Evolutionary conservation across 2,888 invertebrate species (phyloP), one percentile per base, ranked within the genome.

Genomic region (Harpagoxenus sublaevis): DNA sequence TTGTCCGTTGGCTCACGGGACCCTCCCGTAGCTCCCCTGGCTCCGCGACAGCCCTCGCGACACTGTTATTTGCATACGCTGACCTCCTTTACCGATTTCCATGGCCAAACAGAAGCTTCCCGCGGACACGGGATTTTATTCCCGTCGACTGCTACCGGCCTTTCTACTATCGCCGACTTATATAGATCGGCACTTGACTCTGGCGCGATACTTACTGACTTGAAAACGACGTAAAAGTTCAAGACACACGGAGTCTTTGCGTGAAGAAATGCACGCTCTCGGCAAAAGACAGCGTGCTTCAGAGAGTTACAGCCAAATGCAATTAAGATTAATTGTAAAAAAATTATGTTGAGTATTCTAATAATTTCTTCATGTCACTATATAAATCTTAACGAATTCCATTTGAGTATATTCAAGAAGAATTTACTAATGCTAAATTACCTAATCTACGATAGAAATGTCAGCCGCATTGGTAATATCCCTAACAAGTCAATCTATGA

Each of bases 21-120:
- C 91, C 91, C 90, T 91, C 89, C 86, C 84, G 88, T 23, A 0
- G 23, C 23, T 23, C 23, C 23, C 86, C 87, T 86, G 87, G 88
- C 88, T 86, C 87, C 84, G 39, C 79, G 88, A 86, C 86, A 89
- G 87, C 88, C 92, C 91, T 91, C 88, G 89, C 91, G 91, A 93
- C 90, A 92, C 90, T 90, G 89, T 91, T 93, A 93, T 93, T 93
- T 93, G 92, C 93, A 92, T 93, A 91, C 90, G 92, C 90, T 92
- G 92, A 92, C 92, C 92, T 92, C 91, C 90, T 92, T 92, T 89
- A 88, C 88, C 88, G 90, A 91, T 92, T 92, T 91, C 88, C 89
- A 87, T 85, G 88, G 87, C 86, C 91, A 88, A 92, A 90, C 89
- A 89, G 79, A 89, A 89, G 86, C 88, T 86, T 89, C 88, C 88